Conservation (phyloP, 2,797 vertebrate species). For the Rhinichthys osculus region DNA sequence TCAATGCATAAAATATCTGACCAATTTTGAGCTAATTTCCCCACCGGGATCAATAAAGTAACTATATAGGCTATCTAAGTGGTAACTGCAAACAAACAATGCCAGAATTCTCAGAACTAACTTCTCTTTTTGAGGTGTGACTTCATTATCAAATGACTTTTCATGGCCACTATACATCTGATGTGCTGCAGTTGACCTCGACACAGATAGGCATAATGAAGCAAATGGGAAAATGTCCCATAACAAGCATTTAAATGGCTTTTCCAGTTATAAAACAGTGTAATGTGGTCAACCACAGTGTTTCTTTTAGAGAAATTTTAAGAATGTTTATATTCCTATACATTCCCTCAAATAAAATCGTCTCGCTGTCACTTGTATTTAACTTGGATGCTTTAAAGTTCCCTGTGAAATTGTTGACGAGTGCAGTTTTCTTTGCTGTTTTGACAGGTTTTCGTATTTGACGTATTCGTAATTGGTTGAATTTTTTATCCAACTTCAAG, state of each 20-base stretch:
- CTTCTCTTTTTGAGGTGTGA: neutral
- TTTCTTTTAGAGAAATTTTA: slow-evolving; percentile 17
- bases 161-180: neutral
- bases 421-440: neutral
- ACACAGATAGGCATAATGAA: slow-evolving; percentile 18
- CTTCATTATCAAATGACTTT: neutral
- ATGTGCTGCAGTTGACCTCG: slow-evolving; percentile 6
- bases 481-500: neutral
- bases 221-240: slow-evolving; percentile 29
- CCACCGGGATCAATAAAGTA: neutral
- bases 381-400: neutral
- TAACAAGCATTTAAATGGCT: slow-evolving; percentile 15
- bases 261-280: slow-evolving; percentile 25
- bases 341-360: slow-evolving; percentile 17
- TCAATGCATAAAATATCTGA: neutral
- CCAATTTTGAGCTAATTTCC: neutral
- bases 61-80: neutral
- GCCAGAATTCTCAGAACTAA: neutral
- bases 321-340: slow-evolving; percentile 16
- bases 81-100: neutral
- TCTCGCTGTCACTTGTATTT: neutral
- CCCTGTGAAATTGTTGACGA: neutral
- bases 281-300: slow-evolving; percentile 34
- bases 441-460: neutral
- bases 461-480: neutral